Base-by-base conservation (phyloP, 2,888 invertebrate species). In the Euplagia quadripunctaria region DNA sequence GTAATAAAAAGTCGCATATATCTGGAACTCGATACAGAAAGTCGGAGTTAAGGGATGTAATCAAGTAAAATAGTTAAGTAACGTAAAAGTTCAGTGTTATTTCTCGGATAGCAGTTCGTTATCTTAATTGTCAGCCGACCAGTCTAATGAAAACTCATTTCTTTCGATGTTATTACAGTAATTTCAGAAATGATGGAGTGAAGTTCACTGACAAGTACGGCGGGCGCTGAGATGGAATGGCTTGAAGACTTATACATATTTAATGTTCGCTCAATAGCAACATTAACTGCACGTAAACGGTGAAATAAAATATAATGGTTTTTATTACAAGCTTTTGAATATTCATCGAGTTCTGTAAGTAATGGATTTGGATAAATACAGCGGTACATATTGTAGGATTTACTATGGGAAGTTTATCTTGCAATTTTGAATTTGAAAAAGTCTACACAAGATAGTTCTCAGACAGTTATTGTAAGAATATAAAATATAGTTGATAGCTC, bases 121-220 rank as follows among this genome's bases (percentile, higher is more conserved):
- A 78, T 79, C 76, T 79, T 79, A 78, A 79, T 78, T 76, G 78
- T 68, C 66, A 71, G 73, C 75, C 41, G 71, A 72, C 67, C 76
- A 71, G 79, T 77, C 77, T 83, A 79, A 86, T 82, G 86, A 82
- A 84, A 85, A 86, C 76, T 84, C 82, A 77, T 87, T 86, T 83
- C 72, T 78, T 76, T 71, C 72, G 77, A 77, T 74, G 75, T 80
- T 79, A 83, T 82, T 79, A 78, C 74, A 82, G 80, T 70, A 80
- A 77, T 79, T 80, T 75, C 71, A 78, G 82, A 82, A 86, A 85
- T 85, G 80, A 85, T 83, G 73, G 77, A 79, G 78, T 81, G 74
- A 79, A 68, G 55, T 75, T 75, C 69, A 76, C 78, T 75, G 68
- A 78, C 70, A 68, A 72, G 61, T 61, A 11, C 65, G 73, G 74